phyloP scores from a whole-genome alignment of 1,140 invertebrate genomes.

The Drosophila santomea region DNA sequence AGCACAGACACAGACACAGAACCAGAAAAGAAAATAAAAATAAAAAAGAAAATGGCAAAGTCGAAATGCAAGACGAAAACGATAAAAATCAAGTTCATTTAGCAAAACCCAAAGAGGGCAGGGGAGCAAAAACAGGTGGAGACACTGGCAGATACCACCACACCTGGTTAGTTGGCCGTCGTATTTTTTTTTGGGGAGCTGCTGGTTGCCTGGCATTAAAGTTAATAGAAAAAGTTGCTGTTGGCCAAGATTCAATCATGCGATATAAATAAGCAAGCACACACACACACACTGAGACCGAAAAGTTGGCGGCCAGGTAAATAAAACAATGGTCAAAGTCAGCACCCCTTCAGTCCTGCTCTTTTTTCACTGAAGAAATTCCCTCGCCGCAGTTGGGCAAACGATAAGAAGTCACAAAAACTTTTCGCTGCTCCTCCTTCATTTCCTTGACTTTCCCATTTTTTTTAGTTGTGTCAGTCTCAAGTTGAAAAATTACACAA shows the following conservation, averaged over 20 bases:
- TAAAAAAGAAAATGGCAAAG: neutral
- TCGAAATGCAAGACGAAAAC: conserved; percentile 49
- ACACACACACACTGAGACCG: conserved; percentile 32
- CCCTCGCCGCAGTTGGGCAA: conserved; percentile 54
- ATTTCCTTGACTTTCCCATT: conserved; percentile 21
- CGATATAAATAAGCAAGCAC: conserved; percentile 73
- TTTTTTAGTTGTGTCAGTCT: conserved; percentile 28
- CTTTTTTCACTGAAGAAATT: neutral
- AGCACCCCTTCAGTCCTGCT: conserved; percentile 38
- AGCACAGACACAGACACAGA: conserved; percentile 6
- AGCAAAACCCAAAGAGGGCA: conserved; percentile 44
- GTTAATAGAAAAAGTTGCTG: conserved; percentile 83
- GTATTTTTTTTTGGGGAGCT: conserved; percentile 28
- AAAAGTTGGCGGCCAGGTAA: conserved; percentile 64
- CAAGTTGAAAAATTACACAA: conserved; percentile 81
- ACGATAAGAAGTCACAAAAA: conserved; percentile 79
- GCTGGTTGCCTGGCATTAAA: conserved; percentile 72
- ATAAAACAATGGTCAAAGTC: conserved; percentile 76
- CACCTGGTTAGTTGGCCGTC: conserved; percentile 47
- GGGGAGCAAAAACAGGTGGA: conserved; percentile 49
- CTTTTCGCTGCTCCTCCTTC: conserved; percentile 40
- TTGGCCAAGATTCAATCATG: conserved; percentile 83
- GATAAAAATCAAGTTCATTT: conserved; percentile 83
- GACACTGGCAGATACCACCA: conserved; percentile 19
- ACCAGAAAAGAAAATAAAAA: neutral